These are phyloP conservation scores for Ephialtes manifestator DNA, from an alignment of 2,888 invertebrate species.

Conservation along the genomic window DNA sequence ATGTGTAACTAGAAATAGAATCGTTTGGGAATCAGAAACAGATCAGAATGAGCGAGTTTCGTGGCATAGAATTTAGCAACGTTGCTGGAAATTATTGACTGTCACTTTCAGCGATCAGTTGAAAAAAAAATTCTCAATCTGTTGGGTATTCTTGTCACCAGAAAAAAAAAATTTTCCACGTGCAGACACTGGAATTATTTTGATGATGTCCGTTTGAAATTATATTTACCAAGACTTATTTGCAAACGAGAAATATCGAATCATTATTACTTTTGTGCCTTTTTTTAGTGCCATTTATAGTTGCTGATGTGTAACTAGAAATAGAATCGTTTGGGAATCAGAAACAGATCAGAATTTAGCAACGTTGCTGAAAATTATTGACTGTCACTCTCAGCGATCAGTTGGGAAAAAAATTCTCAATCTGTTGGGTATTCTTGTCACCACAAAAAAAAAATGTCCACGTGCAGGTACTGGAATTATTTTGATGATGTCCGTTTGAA, in stretches of 20 bases:
- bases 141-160: too few relatives aligned
- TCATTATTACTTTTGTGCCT: neutral
- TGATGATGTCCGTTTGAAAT: constrained; percentile 10
- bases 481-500: constrained; percentile 1
- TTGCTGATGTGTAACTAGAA: neutral
- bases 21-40: neutral
- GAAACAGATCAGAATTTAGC: too few relatives aligned
- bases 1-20: neutral
- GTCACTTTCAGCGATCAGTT: too few relatives aligned
- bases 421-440: too few relatives aligned
- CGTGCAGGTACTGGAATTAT: too few relatives aligned
- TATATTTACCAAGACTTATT: constrained; percentile 30
- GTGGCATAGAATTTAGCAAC: neutral
- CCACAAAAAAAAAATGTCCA: too few relatives aligned
- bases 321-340: neutral
- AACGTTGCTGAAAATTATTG: neutral
- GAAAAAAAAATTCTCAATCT: neutral
- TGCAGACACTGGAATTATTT: too few relatives aligned
- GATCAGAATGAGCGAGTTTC: too few relatives aligned
- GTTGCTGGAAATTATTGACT: neutral
- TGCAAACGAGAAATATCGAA: constrained; percentile 9
- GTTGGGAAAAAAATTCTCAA: neutral
- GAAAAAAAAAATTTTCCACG: too few relatives aligned
- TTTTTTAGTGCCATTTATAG: neutral
- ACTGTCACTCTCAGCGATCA: neutral